phyloP scores from a whole-genome alignment of 2,888 invertebrate genomes.

The Cephus nigrinus region DNA sequence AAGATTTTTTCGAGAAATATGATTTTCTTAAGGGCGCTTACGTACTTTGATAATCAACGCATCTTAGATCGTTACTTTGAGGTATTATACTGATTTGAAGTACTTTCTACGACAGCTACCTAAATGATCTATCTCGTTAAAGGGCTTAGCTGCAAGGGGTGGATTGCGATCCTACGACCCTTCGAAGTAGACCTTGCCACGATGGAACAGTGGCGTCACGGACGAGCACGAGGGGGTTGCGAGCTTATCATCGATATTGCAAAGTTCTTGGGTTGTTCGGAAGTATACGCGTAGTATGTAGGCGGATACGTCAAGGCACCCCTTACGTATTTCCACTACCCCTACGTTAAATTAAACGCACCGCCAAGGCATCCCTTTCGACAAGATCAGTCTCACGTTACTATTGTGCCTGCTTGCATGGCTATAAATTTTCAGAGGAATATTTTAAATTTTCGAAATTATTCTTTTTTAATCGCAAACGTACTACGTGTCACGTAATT shows the following conservation, averaged over 20 bases:
- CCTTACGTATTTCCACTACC: not conserved
- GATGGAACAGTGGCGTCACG: constrained; percentile 52
- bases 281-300: not conserved
- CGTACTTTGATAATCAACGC: not conserved
- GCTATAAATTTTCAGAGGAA: not conserved
- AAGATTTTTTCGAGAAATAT: not conserved
- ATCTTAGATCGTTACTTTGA: not conserved
- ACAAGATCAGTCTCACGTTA: not conserved
- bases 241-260: constrained; percentile 61
- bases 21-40: not conserved
- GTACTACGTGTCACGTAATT: not conserved
- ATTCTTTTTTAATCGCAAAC: not conserved
- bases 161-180: constrained; percentile 40
- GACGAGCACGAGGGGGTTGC: constrained; percentile 51
- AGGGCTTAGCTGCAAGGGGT: constrained; percentile 50
- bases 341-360: constrained; percentile 2
- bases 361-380: not conserved
- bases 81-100: not conserved
- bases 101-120: not conserved
- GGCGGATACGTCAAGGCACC: not conserved
- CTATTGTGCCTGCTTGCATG: not conserved
- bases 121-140: constrained; percentile 58
- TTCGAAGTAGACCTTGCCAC: constrained; percentile 41
- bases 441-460: not conserved
- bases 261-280: constrained; percentile 34